Evolutionary conservation across 2,113 vertebrate genomes (phyloP).

Genomic region (Cyprinus carpio): DNA sequence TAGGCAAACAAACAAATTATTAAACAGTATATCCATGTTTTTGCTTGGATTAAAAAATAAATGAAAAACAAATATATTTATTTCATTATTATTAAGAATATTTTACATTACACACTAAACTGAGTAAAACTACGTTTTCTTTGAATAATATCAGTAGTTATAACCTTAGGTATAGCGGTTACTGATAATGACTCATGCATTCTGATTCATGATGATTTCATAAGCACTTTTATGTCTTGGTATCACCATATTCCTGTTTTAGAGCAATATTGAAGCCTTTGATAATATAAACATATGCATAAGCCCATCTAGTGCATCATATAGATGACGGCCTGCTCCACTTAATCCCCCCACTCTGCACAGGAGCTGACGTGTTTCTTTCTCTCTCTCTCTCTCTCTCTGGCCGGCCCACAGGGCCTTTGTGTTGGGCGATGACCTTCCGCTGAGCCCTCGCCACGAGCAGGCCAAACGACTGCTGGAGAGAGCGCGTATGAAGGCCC

Average conservation of each 20-base stretch:
- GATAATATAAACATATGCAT: conserved; percentile 18
- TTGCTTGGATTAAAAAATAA: too few relatives aligned
- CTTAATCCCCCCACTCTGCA: conserved; percentile 71
- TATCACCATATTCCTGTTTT: not conserved
- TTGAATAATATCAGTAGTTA: not conserved
- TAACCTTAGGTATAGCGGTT: not conserved
- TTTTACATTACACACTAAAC: not conserved
- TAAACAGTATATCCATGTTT: not conserved
- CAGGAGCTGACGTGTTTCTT: conserved; percentile 65
- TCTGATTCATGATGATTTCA: not conserved
- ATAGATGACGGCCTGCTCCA: conserved; percentile 63
- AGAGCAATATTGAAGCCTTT: conserved; percentile 1
- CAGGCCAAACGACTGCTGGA: conserved; percentile 81
- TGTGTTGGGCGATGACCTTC: conserved; percentile 68
- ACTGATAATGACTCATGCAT: not conserved
- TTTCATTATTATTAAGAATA: not conserved
- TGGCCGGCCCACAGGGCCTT: conserved; percentile 68
- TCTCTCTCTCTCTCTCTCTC: conserved; percentile 59
- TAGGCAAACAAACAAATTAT: not conserved
- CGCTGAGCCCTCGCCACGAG: conserved; percentile 77
- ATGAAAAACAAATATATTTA: too few relatives aligned
- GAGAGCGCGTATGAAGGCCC: conserved; percentile 83
- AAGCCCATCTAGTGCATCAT: conserved; percentile 34
- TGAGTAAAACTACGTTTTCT: not conserved
- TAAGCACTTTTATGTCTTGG: not conserved